A percentile compares a stretch with the other conserved stretches of the same genome.
Evolutionary conservation across 2,797 vertebrate genomes (phyloP).

Genomic region (Phrynocephalus vlangalii): DNA sequence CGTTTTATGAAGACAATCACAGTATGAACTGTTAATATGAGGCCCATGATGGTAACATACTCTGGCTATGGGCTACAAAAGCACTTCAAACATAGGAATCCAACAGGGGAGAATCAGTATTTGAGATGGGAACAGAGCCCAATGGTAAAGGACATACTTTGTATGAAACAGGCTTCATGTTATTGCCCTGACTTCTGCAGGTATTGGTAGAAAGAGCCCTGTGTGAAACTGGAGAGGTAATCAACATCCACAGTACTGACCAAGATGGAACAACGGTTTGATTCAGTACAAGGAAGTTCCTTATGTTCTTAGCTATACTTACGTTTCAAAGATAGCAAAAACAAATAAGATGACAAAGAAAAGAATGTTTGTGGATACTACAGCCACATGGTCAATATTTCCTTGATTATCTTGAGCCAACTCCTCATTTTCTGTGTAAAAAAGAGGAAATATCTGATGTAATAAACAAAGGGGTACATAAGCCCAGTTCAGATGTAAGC

Average conservation of each 20-base stretch:
- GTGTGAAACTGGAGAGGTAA: neutral
- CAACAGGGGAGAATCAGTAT: neutral
- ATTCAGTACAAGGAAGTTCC: neutral
- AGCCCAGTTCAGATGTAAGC: neutral
- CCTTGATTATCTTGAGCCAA: conserved; percentile 73
- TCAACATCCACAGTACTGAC: neutral
- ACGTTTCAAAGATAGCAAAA: conserved; percentile 98
- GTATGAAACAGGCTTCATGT: neutral
- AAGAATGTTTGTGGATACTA: conserved; percentile 88
- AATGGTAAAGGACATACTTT: neutral
- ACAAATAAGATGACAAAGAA: conserved; percentile 95
- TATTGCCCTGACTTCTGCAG: neutral
- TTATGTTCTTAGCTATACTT: conserved; percentile 68
- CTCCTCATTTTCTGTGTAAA: conserved; percentile 75
- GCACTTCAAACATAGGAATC: neutral
- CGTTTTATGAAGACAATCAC: neutral
- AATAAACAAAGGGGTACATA: neutral
- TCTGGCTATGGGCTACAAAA: neutral
- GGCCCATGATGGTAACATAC: neutral
- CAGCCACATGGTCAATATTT: conserved; percentile 85
- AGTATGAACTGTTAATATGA: neutral
- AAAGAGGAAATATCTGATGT: conserved; percentile 27
- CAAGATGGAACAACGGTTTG: neutral
- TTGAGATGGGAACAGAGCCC: neutral
- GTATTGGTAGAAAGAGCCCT: too few species aligned